Base-by-base conservation (phyloP, 2,113 vertebrate species). In the Notarius quadriscutis region DNA sequence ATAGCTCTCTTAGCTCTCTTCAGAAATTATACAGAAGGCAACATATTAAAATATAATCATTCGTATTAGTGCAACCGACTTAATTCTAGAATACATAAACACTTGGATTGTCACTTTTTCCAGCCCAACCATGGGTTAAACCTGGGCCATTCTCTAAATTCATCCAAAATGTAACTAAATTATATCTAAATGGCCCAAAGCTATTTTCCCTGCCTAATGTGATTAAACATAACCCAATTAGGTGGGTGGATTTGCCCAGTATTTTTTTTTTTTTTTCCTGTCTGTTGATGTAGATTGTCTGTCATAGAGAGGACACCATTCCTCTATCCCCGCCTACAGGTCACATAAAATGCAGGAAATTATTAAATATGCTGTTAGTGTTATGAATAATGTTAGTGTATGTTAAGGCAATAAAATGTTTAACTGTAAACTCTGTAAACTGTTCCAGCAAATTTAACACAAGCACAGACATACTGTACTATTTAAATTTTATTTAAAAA, bases 171-270 rank as follows among this genome's bases (percentile, higher is more conserved):
- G 30, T 60, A 81, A 81, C 55, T 81, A 81, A 81, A 79, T 79
- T 79, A 55, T 27, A 55, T 51, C 74, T n/a, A 53, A 34, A 9
- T 41, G 79, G 27, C 79, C 12, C 79, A 81, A 60, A 81, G 53
- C 27, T 18, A 81, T 81, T 60, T 81, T 81, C 57, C 17, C 55
- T 81, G 79, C 4, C 18, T 62, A 81, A 81, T 81, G 79, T 62
- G 27, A 81, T 81, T 81, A 81, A 41, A 79, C 34, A 81, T 81
- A 60, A 60, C 57, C 79, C 79, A 60, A 34, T 81, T 81, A 81
- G 17, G 57, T 62, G 18, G n/a, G 25, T 57, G 77, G n/a, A 79
- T 57, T 60, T 81, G 55, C 57, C 57, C 27, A 81, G 15, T 60
- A 58, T 0, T 53, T 79, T 20, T 41, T 34, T 34, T 41, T n/a